These are phyloP conservation scores for Diorhabda carinulata DNA, from an alignment of 1,140 invertebrate genomes.

Conservation along the genomic window DNA sequence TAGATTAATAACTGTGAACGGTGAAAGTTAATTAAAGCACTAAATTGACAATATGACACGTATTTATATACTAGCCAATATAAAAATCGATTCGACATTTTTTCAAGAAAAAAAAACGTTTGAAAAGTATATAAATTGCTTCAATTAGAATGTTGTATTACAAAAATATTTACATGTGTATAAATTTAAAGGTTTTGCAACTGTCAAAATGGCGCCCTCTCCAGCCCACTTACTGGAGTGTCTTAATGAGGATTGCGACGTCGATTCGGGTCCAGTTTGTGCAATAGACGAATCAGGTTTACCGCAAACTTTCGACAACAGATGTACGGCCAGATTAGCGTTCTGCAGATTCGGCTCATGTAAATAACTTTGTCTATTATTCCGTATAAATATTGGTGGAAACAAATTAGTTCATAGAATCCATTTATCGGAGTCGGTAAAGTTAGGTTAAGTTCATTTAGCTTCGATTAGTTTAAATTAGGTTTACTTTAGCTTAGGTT, in stretches of 20 bases:
- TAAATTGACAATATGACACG: too few relatives aligned
- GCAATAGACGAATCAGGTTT: constrained; percentile 52
- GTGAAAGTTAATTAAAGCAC: too few relatives aligned
- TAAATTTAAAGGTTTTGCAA: constrained; percentile 21
- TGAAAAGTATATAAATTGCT: not conserved
- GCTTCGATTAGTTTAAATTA: not conserved
- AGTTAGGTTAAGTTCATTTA: not conserved
- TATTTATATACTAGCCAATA: not conserved
- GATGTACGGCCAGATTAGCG: constrained; percentile 51
- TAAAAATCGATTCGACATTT: not conserved
- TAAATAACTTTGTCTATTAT: constrained; percentile 32
- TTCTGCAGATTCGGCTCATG: constrained; percentile 53
- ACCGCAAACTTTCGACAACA: constrained; percentile 51
- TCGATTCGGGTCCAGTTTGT: constrained; percentile 52
- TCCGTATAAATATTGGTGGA: not conserved
- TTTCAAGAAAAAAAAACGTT: not conserved
- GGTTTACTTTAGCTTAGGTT: not conserved
- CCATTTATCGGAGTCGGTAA: not conserved
- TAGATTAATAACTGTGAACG: too few relatives aligned
- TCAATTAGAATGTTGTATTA: not conserved
- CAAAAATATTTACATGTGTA: not conserved
- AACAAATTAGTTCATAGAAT: not conserved
- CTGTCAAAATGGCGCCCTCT: constrained; percentile 22
- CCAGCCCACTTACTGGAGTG: constrained; percentile 40
- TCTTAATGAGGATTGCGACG: constrained; percentile 47